These are phyloP conservation scores for Illadopsis cleaveri DNA, from an alignment of 2,113 vertebrate genomes.

Conservation along the genomic window DNA sequence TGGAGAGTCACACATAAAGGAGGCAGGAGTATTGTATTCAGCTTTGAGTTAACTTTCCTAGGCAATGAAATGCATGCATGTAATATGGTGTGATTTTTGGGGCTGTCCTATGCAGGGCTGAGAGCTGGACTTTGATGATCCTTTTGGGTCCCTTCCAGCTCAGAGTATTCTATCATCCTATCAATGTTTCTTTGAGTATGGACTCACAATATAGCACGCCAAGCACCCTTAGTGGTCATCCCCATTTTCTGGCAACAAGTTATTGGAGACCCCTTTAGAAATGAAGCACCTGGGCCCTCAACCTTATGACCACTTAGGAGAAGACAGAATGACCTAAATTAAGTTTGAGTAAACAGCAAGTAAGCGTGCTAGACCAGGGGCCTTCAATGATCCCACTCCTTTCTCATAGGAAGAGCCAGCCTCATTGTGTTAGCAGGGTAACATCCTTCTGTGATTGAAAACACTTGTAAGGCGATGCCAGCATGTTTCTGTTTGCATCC, in stretches of 20 bases:
- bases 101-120: neutral
- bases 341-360: neutral
- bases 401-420: neutral
- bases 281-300: neutral
- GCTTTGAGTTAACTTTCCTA: neutral
- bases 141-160: neutral
- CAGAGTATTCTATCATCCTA: neutral
- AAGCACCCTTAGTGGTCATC: neutral
- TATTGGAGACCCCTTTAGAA: neutral
- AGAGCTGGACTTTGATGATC: fast-evolving
- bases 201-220: fast-evolving
- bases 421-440: neutral
- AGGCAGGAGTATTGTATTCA: neutral
- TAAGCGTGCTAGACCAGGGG: neutral
- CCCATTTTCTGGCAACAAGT: neutral
- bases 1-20: neutral
- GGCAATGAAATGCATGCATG: neutral
- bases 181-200: neutral
- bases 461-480: conserved; percentile 1
- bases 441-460: conserved; percentile 29
- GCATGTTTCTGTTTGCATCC: conserved; percentile 44
- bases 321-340: neutral
- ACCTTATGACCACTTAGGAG: neutral
- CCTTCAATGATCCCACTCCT: neutral
- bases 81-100: neutral